phyloP scores from a whole-genome alignment of 2,888 invertebrate genomes.

The Syrphus vitripennis region DNA sequence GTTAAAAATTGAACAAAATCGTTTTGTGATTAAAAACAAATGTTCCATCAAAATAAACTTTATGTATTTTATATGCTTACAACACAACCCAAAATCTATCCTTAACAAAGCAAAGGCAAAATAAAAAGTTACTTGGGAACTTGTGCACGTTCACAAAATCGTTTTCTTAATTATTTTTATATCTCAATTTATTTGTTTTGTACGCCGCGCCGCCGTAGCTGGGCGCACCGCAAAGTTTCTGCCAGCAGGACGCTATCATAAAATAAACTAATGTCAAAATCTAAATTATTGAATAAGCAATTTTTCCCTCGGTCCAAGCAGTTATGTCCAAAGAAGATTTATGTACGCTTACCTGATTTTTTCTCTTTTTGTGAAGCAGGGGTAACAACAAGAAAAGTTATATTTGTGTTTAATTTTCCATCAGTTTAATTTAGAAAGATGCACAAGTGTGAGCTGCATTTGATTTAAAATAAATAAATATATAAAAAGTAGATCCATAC shows the following conservation, averaged over 20 bases:
- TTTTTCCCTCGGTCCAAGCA: constrained; percentile 15
- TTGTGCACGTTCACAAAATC: constrained; percentile 49
- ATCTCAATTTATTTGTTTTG: constrained; percentile 46
- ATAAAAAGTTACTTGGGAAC: constrained; percentile 43
- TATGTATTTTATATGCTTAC: no score
- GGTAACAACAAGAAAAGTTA: no score
- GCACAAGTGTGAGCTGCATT: no score
- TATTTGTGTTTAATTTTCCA: no score
- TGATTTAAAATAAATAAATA: no score
- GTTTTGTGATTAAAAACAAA: no score
- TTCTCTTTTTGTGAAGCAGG: neutral
- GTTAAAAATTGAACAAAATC: no score
- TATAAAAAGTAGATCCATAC: no score
- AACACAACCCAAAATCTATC: no score
- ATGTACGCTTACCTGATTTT: neutral
- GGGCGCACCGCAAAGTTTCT: neutral
- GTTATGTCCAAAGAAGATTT: neutral
- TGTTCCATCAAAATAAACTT: no score
- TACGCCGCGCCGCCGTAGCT: no score
- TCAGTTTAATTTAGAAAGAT: no score
- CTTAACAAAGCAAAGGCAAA: neutral
- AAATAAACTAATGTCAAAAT: constrained; percentile 33
- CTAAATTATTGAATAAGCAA: constrained; percentile 38
- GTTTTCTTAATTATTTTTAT: constrained; percentile 56
- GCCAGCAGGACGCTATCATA: neutral